A percentile compares a stretch with the other conserved stretches of the same genome.
phyloP scores from a whole-genome alignment of 2,797 vertebrate species.

The Notoglanidium macrostoma region DNA sequence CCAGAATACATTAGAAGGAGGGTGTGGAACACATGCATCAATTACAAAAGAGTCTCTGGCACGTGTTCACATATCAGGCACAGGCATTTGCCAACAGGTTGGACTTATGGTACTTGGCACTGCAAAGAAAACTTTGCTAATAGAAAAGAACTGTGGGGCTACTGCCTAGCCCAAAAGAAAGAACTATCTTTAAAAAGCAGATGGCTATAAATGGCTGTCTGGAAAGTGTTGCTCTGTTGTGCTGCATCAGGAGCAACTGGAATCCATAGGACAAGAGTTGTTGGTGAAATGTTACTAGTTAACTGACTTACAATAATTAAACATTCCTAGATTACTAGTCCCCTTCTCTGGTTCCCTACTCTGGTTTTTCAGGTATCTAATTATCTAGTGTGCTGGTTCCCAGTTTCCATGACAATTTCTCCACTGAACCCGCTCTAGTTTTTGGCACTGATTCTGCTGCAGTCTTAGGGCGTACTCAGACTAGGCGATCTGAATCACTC shows the following conservation, averaged over 20 bases:
- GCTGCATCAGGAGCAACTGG: background rate
- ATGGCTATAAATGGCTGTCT: background rate
- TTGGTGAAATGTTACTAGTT: background rate
- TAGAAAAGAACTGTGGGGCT: background rate
- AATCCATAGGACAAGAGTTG: background rate
- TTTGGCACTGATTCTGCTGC: background rate
- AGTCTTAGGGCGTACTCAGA: background rate
- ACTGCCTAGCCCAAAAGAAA: background rate
- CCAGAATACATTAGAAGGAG: background rate
- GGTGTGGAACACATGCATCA: background rate
- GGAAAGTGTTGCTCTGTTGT: background rate
- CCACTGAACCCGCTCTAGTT: background rate
- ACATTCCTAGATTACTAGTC: background rate
- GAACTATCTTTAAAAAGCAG: background rate
- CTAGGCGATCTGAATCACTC: too few relatives aligned
- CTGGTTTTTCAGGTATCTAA: background rate
- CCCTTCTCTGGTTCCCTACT: background rate
- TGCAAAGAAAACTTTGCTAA: background rate
- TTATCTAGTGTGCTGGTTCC: background rate
- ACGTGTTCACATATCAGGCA: background rate
- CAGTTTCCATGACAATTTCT: background rate
- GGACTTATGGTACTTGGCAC: background rate
- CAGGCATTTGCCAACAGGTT: background rate
- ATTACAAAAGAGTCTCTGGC: background rate
- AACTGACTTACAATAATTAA: background rate